Evolutionary conservation across 2,113 vertebrate species (phyloP).

Genomic region (Toxotes chatareus): DNA sequence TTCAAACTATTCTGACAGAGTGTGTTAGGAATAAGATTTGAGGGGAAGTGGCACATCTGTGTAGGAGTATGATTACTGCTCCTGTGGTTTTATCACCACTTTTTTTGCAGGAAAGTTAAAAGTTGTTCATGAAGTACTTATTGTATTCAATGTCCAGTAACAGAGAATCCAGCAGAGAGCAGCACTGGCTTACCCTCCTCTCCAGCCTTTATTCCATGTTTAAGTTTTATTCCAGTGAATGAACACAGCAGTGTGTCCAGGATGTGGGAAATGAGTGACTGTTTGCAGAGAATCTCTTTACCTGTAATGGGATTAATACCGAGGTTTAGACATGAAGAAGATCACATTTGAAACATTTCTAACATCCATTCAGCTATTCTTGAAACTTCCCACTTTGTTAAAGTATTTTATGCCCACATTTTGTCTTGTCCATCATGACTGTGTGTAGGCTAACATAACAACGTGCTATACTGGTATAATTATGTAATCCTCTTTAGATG

Average conservation of each 20-base stretch:
- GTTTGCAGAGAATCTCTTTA: not conserved
- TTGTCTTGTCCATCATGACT: constrained; percentile 1
- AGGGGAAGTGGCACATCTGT: not conserved
- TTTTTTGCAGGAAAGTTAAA: not conserved
- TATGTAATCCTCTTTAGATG: constrained; percentile 53
- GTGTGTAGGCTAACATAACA: constrained; percentile 15
- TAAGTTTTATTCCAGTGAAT: constrained; percentile 18
- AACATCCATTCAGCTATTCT: not conserved
- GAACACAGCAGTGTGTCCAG: not conserved
- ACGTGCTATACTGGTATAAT: constrained; percentile 14
- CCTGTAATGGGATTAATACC: not conserved
- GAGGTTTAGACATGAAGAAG: constrained; percentile 2
- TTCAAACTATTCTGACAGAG: not conserved
- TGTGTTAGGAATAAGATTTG: not conserved
- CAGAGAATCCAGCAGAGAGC: constrained; percentile 54
- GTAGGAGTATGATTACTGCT: not conserved
- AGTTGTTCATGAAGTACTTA: not conserved
- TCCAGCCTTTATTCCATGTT: constrained; percentile 19
- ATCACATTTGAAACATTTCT: not conserved
- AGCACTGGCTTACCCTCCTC: constrained; percentile 31
- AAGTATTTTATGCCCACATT: not conserved
- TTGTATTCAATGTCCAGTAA: not conserved
- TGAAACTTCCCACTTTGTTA: not conserved
- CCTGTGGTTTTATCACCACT: not conserved
- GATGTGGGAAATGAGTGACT: constrained; percentile 1